phyloP scores from a whole-genome alignment of 1,140 invertebrate genomes.

The Spodoptera frugiperda region DNA sequence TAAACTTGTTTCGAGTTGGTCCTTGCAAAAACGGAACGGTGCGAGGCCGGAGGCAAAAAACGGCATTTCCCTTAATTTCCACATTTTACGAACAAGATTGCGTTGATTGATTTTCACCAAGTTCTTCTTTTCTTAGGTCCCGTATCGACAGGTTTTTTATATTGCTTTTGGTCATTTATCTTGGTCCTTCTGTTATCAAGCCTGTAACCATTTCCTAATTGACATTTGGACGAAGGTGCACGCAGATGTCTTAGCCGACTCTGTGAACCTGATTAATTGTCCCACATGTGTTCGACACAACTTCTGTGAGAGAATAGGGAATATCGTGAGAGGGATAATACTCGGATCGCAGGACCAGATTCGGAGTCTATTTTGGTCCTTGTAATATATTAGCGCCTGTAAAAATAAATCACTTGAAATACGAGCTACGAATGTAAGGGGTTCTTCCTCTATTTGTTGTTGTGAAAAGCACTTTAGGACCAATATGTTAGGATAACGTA shows the following conservation, averaged over 20 bases:
- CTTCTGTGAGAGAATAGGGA: slow-evolving; percentile 77
- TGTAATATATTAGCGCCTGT: slow-evolving; percentile 38
- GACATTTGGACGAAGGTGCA: slow-evolving; percentile 52
- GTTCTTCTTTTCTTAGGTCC: not conserved
- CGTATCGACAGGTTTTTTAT: slow-evolving; percentile 9
- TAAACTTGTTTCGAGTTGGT: not conserved
- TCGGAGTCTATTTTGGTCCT: slow-evolving; percentile 38
- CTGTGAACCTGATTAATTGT: slow-evolving; percentile 67
- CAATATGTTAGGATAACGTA: slow-evolving; percentile 35
- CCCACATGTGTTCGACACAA: slow-evolving; percentile 63
- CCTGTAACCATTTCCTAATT: slow-evolving; percentile 45
- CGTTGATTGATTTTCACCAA: slow-evolving; percentile 33
- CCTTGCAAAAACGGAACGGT: not conserved
- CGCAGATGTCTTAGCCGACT: slow-evolving; percentile 34
- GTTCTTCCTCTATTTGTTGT: slow-evolving; percentile 41
- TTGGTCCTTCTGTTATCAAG: slow-evolving; percentile 35
- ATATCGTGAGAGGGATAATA: slow-evolving; percentile 62
- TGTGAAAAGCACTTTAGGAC: slow-evolving; percentile 38
- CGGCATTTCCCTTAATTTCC: not conserved
- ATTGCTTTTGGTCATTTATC: slow-evolving; percentile 20
- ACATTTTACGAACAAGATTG: slow-evolving; percentile 1
- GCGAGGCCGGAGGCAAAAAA: not conserved
- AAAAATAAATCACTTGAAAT: slow-evolving; percentile 47
- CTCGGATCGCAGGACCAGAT: slow-evolving; percentile 52
- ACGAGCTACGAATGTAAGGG: slow-evolving; percentile 38